Evolutionary conservation across 2,113 vertebrate genomes (phyloP).

Genomic region (Hippocampus guttulatus): DNA sequence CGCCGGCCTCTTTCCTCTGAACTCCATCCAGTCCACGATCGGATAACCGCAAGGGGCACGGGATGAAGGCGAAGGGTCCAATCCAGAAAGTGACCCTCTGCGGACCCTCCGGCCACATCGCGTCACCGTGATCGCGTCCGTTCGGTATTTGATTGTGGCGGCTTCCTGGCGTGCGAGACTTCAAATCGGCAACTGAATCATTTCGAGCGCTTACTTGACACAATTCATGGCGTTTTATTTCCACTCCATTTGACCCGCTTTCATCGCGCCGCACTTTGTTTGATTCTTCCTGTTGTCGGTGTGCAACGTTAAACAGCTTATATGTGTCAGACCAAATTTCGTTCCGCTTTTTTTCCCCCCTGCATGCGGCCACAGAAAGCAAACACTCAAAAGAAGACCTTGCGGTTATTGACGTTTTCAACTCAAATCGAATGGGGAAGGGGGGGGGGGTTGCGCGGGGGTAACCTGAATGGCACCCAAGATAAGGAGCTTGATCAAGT

Average conservation of each 20-base stretch:
- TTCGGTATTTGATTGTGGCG: neutral
- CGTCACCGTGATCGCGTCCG: neutral
- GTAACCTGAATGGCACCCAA: neutral
- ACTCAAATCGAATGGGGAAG: neutral
- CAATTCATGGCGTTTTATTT: conserved; percentile 8
- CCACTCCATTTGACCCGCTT: conserved; percentile 30
- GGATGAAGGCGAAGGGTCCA: conserved; percentile 36
- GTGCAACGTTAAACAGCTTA: conserved; percentile 5
- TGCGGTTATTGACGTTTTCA: neutral
- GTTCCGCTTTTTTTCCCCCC: neutral
- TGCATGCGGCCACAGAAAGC: neutral
- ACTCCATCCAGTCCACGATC: conserved; percentile 43
- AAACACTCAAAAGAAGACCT: neutral
- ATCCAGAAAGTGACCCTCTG: conserved; percentile 34
- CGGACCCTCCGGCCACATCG: neutral
- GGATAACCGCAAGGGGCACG: conserved; percentile 45
- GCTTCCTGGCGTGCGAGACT: neutral
- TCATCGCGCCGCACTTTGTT: conserved; percentile 25
- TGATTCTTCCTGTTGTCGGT: neutral
- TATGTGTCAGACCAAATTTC: neutral
- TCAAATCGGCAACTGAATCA: neutral
- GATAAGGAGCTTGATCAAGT: neutral
- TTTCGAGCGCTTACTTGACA: conserved; percentile 10
- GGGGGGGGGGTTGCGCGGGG: too few species aligned
- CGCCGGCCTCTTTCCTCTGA: conserved; percentile 23